Evolutionary conservation across 2,888 invertebrate genomes (phyloP).

Genomic region (Himalopsyche japonica): DNA sequence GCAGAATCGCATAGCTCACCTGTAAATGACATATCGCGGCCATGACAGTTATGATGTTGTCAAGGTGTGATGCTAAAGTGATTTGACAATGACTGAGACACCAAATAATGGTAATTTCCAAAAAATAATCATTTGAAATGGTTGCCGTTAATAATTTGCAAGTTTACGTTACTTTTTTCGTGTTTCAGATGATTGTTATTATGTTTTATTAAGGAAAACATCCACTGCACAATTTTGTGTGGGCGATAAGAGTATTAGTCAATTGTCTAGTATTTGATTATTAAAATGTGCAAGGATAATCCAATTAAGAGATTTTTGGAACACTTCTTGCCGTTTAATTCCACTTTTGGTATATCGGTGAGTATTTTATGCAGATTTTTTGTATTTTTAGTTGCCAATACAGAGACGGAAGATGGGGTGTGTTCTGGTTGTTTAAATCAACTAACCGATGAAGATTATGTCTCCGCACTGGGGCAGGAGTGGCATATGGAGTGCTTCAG

Average conservation of each 20-base stretch:
- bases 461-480: constrained; percentile 80
- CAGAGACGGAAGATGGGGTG: constrained; percentile 42
- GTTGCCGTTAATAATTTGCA: neutral
- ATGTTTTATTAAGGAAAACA: neutral
- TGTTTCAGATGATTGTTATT: neutral
- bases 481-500: constrained; percentile 91
- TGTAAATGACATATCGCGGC: constrained; percentile 34
- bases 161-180: neutral
- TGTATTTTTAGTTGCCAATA: constrained; percentile 13
- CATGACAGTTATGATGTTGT: constrained; percentile 38
- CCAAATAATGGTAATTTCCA: constrained; percentile 19
- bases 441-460: constrained; percentile 75
- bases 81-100: constrained; percentile 33
- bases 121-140: neutral
- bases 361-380: neutral
- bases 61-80: constrained; percentile 29
- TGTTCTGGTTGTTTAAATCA: constrained; percentile 79
- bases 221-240: constrained; percentile 18
- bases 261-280: constrained; percentile 10
- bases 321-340: neutral
- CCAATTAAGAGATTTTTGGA: neutral
- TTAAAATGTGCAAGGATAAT: neutral
- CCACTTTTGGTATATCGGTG: neutral
- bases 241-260: constrained; percentile 37
- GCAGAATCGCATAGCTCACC: constrained; percentile 26